Evolutionary conservation across 2,797 vertebrate genomes (phyloP).

Genomic region (Dermochelys coriacea): DNA sequence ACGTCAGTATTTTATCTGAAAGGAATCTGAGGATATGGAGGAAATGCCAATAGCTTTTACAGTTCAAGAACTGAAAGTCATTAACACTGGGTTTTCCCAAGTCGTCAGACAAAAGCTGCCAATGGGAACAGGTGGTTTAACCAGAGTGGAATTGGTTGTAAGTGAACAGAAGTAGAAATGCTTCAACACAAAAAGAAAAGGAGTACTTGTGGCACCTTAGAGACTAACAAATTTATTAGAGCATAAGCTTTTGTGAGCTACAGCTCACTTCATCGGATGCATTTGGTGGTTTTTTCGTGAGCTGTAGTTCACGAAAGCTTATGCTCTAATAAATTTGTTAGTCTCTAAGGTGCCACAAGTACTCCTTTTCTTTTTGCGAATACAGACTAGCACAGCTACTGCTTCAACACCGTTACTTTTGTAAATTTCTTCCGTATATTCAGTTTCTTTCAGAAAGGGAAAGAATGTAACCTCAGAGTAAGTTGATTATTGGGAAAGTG

Average conservation of each 20-base stretch:
- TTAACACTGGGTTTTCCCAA: neutral
- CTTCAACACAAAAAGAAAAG: too few species aligned
- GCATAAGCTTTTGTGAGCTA: too few species aligned
- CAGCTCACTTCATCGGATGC: too few species aligned
- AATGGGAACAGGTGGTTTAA: neutral
- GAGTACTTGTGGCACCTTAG: too few species aligned
- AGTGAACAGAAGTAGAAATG: neutral
- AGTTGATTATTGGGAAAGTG: neutral
- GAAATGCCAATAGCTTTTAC: neutral
- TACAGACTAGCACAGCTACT: too few species aligned
- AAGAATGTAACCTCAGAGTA: neutral
- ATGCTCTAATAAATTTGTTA: too few species aligned
- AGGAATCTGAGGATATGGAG: neutral
- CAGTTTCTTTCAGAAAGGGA: too few species aligned
- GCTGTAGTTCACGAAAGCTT: too few species aligned
- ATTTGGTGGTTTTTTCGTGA: too few species aligned
- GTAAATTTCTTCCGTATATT: neutral
- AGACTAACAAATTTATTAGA: too few species aligned
- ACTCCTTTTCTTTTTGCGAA: too few species aligned
- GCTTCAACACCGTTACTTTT: neutral
- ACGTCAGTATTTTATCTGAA: neutral
- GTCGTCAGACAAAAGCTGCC: neutral
- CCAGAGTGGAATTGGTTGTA: neutral
- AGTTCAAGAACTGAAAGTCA: neutral
- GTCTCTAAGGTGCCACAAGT: too few species aligned